These are phyloP conservation scores for Augochlorella aurata DNA, from an alignment of 2,888 invertebrate species.

Conservation along the genomic window DNA sequence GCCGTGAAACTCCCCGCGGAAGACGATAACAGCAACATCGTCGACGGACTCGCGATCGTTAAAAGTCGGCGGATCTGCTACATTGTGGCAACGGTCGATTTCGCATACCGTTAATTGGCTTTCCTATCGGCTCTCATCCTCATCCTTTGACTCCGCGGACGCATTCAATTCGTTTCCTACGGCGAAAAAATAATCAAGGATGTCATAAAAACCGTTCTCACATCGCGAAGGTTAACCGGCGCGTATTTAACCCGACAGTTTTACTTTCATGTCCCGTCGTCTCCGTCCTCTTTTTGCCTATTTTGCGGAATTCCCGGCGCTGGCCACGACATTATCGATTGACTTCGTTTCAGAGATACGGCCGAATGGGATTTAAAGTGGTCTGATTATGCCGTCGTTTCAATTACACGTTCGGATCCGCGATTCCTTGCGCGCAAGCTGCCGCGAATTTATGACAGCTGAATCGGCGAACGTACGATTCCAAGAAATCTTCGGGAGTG, in stretches of 20 bases:
- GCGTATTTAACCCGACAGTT: slow-evolving; percentile 28
- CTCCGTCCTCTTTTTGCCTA: not conserved
- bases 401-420: not conserved
- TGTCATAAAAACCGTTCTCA: slow-evolving; percentile 25
- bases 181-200: slow-evolving; percentile 40
- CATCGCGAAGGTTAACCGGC: slow-evolving; percentile 48
- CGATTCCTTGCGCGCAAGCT: too few species aligned
- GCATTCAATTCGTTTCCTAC: not conserved
- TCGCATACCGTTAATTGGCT: not conserved
- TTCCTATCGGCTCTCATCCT: not conserved
- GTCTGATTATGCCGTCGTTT: not conserved
- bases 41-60: too few species aligned
- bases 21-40: too few species aligned
- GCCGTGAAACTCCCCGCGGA: too few species aligned
- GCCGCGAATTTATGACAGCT: too few species aligned
- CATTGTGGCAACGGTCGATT: not conserved
- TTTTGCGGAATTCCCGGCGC: not conserved
- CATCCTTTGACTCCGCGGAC: not conserved
- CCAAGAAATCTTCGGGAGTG: too few species aligned
- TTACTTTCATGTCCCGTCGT: slow-evolving; percentile 18
- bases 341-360: not conserved
- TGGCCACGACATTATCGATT: not conserved
- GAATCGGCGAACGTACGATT: too few species aligned
- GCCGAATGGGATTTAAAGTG: not conserved
- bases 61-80: too few species aligned